phyloP scores from a whole-genome alignment of 2,797 vertebrate species.

The Chromis chromis region DNA sequence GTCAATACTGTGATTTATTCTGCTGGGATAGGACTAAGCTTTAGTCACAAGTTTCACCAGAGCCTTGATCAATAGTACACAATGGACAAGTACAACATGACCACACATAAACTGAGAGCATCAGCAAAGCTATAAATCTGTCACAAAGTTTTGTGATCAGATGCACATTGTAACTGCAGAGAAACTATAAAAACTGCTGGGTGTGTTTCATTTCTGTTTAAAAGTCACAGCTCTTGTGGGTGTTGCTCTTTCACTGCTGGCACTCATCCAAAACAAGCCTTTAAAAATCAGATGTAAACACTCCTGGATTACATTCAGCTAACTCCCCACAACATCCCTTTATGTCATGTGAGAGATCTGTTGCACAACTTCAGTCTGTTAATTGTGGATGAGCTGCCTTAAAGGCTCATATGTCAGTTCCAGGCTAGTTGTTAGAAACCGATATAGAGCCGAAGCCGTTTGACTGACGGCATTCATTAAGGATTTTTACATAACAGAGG shows the following conservation, averaged over 20 bases:
- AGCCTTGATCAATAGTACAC: constrained; percentile 84
- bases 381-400: constrained; percentile 43
- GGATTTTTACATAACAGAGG: not conserved
- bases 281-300: constrained; percentile 38
- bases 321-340: constrained; percentile 28
- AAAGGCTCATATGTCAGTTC: constrained; percentile 49
- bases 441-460: not conserved
- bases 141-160: constrained; percentile 63
- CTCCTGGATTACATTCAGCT: constrained; percentile 34
- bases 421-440: constrained; percentile 48
- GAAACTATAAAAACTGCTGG: constrained; percentile 31
- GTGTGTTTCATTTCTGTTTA: constrained; percentile 26
- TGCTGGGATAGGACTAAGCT: constrained; percentile 83
- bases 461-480: not conserved
- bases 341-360: constrained; percentile 43
- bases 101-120: constrained; percentile 74
- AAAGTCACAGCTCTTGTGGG: constrained; percentile 28
- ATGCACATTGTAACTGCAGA: constrained; percentile 33
- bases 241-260: constrained; percentile 18
- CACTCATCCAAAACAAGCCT: constrained; percentile 16
- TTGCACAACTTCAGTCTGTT: constrained; percentile 52
- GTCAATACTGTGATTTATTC: constrained; percentile 89
- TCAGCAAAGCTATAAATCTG: constrained; percentile 74
- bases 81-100: constrained; percentile 84
- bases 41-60: constrained; percentile 87